These are phyloP conservation scores for Pontoporia blainvillei DNA, from an alignment of 2,113 vertebrate species.

Conservation along the genomic window DNA sequence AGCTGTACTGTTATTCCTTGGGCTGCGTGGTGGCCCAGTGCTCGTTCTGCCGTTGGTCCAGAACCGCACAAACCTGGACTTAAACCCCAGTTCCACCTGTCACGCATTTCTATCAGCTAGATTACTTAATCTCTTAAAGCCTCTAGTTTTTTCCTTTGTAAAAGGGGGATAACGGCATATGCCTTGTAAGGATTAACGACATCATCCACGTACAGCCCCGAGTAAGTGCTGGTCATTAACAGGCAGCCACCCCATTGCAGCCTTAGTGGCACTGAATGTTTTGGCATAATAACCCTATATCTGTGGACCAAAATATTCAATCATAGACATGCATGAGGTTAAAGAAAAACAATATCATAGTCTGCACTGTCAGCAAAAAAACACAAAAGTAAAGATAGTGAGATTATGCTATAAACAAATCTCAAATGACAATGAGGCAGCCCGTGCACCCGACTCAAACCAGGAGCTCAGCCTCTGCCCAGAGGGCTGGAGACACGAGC, in stretches of 20 bases:
- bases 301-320: neutral
- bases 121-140: neutral
- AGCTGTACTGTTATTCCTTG: fast-evolving
- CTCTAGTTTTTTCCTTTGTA: neutral
- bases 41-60: fast-evolving
- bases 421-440: neutral
- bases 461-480: fast-evolving
- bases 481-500: neutral
- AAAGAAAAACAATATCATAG: neutral
- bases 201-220: fast-evolving
- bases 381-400: neutral
- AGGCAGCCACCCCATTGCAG: neutral
- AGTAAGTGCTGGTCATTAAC: fast-evolving
- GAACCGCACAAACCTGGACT: neutral
- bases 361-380: neutral
- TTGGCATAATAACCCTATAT: neutral
- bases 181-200: neutral
- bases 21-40: fast-evolving
- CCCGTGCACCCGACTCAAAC: too few species aligned
- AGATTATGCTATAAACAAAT: neutral
- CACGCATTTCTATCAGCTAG: neutral
- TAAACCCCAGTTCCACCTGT: too few species aligned
- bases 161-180: neutral
- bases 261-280: neutral
- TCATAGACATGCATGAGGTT: neutral